Percentiles rank a stretch among this genome's conserved stretches.
These are phyloP conservation scores for Scylla paramamosain DNA, from an alignment of 1,140 invertebrate genomes.

Conservation along the genomic window DNA sequence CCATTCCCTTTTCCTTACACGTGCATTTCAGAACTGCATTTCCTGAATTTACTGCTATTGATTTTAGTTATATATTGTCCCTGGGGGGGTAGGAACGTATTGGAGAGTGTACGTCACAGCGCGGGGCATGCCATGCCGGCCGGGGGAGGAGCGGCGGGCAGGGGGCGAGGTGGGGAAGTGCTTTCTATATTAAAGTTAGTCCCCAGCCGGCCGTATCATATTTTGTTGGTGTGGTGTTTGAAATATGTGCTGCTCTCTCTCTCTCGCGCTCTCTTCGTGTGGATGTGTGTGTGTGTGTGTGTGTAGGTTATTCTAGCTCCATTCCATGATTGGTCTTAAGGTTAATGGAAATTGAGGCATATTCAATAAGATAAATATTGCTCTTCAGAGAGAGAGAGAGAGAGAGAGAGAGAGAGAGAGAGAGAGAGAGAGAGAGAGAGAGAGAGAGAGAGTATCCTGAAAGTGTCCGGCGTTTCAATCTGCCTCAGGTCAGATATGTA, in stretches of 20 bases:
- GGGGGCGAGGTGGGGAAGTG: not conserved
- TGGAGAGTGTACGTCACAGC: not conserved
- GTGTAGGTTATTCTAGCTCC: not conserved
- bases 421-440: too few species aligned
- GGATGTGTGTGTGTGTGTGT: not conserved
- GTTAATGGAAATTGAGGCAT: too few species aligned
- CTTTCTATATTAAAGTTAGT: slow-evolving; percentile 24
- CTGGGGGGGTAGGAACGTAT: not conserved
- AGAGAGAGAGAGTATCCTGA: too few species aligned
- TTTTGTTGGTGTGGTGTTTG: slow-evolving; percentile 11
- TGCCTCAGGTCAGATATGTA: too few species aligned
- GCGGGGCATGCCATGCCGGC: not conserved
- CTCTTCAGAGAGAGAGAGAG: too few species aligned
- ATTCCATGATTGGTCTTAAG: not conserved
- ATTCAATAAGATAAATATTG: too few species aligned
- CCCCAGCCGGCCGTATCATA: slow-evolving; percentile 17
- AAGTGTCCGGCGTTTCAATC: too few species aligned
- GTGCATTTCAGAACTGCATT: slow-evolving; percentile 22
- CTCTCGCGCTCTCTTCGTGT: not conserved
- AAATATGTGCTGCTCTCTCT: not conserved
- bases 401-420: too few species aligned
- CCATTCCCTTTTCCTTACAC: slow-evolving; percentile 3
- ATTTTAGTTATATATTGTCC: slow-evolving; percentile 24
- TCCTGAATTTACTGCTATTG: slow-evolving; percentile 22
- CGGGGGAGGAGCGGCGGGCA: not conserved